Base-by-base conservation (phyloP, 2,888 invertebrate genomes). In the Mylabris sibirica region DNA sequence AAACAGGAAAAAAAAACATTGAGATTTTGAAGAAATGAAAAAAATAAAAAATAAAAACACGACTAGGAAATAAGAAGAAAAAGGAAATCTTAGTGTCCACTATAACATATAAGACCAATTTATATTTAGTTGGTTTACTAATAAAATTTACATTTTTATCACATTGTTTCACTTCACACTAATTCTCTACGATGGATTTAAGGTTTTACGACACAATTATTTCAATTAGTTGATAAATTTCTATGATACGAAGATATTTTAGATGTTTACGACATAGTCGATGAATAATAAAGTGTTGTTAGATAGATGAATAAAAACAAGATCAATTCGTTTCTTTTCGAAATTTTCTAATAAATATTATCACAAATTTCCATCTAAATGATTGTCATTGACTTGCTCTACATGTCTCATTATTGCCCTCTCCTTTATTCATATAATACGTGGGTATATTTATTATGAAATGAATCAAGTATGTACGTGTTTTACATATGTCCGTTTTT, bases 401-500 rank as follows among this genome's bases (percentile, higher is more conserved):
- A 64, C 64, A 70, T 64, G 69, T 64, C 60, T 69, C 61, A 66
- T 69, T 67, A 67, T 67, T 67, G 22, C 59, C n/a, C 53, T n/a
- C 63, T 60, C 24, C n/a, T 26, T 30, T 26, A 34, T 64, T 38
- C 38, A 66, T 70, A 30, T 30, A 6, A 30, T 30, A 6, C 30
- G 8, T 30, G 8, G 8, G 65, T 24, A 24, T 24, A 57, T 70
- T 70, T 70, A 64, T 70, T 62, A 70, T 70, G 64, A 67, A 70
- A 67, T 66, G 64, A 24, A 66, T 61, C 64, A 62, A 53, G 57
- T 65, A 26, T 41, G 57, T 76, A 76, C 75, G 75, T 76, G 75
- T 78, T 79, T 78, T 77, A 78, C 77, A 78, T 77, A 77, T 76
- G 76, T 72, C 74, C 72, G 68, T 68, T 76, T 77, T 79, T 78